Base-by-base conservation (phyloP, 2,113 vertebrate genomes). In the Takifugu flavidus region DNA sequence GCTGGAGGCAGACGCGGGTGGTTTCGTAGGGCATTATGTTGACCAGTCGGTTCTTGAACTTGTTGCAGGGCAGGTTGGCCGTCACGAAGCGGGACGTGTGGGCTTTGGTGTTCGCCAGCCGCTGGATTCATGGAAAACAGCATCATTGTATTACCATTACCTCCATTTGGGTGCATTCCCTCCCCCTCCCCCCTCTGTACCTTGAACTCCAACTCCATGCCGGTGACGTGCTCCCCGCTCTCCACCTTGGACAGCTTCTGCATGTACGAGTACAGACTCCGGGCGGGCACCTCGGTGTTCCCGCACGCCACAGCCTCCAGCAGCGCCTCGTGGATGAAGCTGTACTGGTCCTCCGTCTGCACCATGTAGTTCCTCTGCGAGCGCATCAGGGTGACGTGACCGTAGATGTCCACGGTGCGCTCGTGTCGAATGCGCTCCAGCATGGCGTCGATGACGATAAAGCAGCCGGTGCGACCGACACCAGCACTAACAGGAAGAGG, bases 21-120 rank as follows among this genome's bases (percentile, higher is more conserved):
- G 91, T 96, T 89, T 98, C 96, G 0, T 98, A 99, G 1, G 97
- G 97, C 96, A 99, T 98, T 87, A 98, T 96, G 91, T 99, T 99
- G 29, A 99, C 97, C 56, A 99, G 92, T 77, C 97, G 94, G 76
- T 98, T 99, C 90, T 98, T 98, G 89, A 99, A 99, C 79, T 99
- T 99, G 94, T 99, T 99, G 88, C 96, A 98, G 2, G 96, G 97
- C 74, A 99, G 93, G 80, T 98, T 99, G 92, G 97, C 97, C 12
- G 95, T 99, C 89, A 99, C 93, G 70, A 99, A 99, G 73, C 97
- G 90, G 56, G 96, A 98, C 0, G 97, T 99, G 92, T 99, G 97
- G 52, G 96, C 96, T 88, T 98, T 98, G 84, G 94, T 95, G 89
- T 96, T 98, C 74, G 96, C 96, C 13, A 99, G 91, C 34, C 97